Evolutionary conservation across 2,797 vertebrate genomes (phyloP).

Genomic region (Hemibagrus guttatus): DNA sequence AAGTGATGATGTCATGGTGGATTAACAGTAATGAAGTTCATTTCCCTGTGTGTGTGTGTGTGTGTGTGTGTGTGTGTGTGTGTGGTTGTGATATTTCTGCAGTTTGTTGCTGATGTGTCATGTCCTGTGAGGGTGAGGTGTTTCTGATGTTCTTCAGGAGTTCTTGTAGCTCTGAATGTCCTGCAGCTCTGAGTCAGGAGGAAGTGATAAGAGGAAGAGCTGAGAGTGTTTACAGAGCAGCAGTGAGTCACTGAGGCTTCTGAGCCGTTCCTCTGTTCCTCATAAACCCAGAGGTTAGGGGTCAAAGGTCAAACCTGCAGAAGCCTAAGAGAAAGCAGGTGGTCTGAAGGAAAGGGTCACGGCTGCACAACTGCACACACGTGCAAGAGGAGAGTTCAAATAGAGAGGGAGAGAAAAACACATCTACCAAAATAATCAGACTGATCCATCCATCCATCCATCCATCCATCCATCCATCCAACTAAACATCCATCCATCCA

Average conservation of each 20-base stretch:
- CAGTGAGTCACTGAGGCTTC: conserved; percentile 10
- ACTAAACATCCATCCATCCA: background rate
- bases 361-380: conserved; percentile 7
- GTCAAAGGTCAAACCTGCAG: conserved; percentile 38
- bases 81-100: too few relatives aligned
- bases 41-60: background rate
- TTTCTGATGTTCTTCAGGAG: background rate
- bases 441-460: background rate
- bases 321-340: conserved; percentile 35
- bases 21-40: background rate
- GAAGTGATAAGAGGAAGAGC: background rate
- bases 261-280: conserved; percentile 34
- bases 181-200: background rate
- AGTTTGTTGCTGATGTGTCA: background rate
- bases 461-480: background rate
- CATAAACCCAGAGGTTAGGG: conserved; percentile 12
- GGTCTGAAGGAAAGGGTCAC: conserved; percentile 22
- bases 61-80: too few relatives aligned
- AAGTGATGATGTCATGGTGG: too few relatives aligned
- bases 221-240: background rate
- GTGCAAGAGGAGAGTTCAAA: background rate
- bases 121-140: background rate
- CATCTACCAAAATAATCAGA: conserved; percentile 34
- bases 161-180: background rate
- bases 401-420: conserved; percentile 11